Percentiles rank a stretch among this genome's conserved stretches.
phyloP scores from a whole-genome alignment of 1,140 invertebrate genomes.

The Pachyrhynchus sulphureomaculatus region DNA sequence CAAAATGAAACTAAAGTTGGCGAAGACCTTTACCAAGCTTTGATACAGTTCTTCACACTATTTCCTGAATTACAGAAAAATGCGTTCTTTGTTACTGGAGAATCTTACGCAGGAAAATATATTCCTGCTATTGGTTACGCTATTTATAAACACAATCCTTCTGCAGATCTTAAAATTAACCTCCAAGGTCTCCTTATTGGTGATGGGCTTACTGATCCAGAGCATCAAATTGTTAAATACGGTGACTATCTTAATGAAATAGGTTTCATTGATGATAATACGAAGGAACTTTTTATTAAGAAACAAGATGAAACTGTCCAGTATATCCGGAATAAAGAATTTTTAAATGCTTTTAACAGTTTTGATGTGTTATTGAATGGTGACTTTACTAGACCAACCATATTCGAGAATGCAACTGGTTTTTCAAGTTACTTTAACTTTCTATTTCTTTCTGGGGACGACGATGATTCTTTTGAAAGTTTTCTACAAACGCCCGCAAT shows the following conservation, averaged over 20 bases:
- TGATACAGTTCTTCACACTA: constrained; percentile 70
- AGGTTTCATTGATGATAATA: constrained; percentile 69
- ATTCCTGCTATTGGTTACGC: constrained; percentile 75
- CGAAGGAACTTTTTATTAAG: constrained; percentile 57
- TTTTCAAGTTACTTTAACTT: constrained; percentile 42
- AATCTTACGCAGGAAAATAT: constrained; percentile 86
- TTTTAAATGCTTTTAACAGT: constrained; percentile 48
- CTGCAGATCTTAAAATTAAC: constrained; percentile 62
- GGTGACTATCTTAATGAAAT: constrained; percentile 70
- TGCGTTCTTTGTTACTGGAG: constrained; percentile 75
- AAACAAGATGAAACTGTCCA: neutral
- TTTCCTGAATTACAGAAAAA: constrained; percentile 68
- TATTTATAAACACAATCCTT: constrained; percentile 63
- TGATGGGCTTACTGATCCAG: constrained; percentile 77
- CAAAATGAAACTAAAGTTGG: constrained; percentile 66
- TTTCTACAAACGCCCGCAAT: constrained; percentile 1
- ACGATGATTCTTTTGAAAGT: neutral
- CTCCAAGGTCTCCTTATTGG: constrained; percentile 77
- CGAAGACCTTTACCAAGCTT: constrained; percentile 61
- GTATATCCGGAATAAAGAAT: constrained; percentile 16
- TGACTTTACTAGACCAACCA: constrained; percentile 52
- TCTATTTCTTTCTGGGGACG: neutral
- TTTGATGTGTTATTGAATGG: constrained; percentile 68
- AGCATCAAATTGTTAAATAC: constrained; percentile 60
- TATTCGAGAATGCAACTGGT: constrained; percentile 59